Conservation (phyloP, 1,140 invertebrate species). For the Drosophila athabasca region DNA sequence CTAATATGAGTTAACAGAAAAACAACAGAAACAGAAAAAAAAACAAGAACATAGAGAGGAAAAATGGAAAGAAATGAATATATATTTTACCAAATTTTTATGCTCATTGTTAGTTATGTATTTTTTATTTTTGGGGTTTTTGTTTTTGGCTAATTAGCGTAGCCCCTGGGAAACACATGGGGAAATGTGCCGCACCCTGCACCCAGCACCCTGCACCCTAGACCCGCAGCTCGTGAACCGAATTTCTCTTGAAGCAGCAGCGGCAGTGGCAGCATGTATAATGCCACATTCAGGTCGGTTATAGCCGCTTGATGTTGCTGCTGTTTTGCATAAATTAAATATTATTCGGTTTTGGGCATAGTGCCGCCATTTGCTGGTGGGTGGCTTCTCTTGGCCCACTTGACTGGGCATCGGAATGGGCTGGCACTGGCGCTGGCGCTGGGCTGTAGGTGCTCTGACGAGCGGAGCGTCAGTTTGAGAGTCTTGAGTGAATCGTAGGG, state of each 20-base stretch:
- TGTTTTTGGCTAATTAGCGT: conserved; percentile 79
- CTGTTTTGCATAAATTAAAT: conserved; percentile 76
- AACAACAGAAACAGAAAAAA: conserved; percentile 15
- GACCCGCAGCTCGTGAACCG: conserved; percentile 56
- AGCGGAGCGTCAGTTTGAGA: conserved; percentile 35
- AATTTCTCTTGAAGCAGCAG: conserved; percentile 66
- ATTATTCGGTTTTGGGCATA: conserved; percentile 39
- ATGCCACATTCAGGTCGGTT: conserved; percentile 60
- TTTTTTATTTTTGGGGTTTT: conserved; percentile 41
- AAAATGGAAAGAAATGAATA: conserved; percentile 58
- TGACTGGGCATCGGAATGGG: conserved; percentile 14
- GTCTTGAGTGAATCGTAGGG: conserved; percentile 4
- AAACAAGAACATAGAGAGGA: conserved; percentile 30
- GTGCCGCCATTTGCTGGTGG: conserved; percentile 35
- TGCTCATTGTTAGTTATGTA: conserved; percentile 69
- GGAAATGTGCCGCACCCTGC: conserved; percentile 48
- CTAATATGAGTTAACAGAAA: conserved; percentile 78
- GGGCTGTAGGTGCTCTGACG: too few species aligned
- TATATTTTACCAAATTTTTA: conserved; percentile 61
- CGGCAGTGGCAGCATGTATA: conserved; percentile 10
- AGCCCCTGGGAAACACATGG: conserved; percentile 71
- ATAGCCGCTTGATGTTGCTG: conserved; percentile 39
- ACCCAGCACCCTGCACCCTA: conserved; percentile 20
- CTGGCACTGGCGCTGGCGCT: conserved; percentile 3
- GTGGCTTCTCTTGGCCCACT: conserved; percentile 42